phyloP scores from a whole-genome alignment of 2,113 vertebrate genomes.

The Zosterops borbonicus region DNA sequence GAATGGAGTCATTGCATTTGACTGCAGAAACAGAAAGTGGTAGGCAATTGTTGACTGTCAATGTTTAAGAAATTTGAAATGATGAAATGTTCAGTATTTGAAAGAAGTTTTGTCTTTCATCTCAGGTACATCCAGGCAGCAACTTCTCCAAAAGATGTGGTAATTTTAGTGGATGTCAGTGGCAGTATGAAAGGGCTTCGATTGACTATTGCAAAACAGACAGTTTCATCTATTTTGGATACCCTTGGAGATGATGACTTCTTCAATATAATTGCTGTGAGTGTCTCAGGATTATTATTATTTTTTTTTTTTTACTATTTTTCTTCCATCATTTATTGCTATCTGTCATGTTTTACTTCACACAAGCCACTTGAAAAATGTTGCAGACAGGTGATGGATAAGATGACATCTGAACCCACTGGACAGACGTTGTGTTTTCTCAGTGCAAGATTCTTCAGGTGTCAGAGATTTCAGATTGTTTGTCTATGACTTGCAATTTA shows the following conservation, averaged over 20 bases:
- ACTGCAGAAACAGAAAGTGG: slow-evolving; percentile 99
- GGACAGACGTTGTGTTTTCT: neutral
- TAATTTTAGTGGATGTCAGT: slow-evolving; percentile 96
- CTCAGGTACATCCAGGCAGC: slow-evolving; percentile 97
- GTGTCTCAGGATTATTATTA: slow-evolving; percentile 43
- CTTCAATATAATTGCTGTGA: slow-evolving; percentile 97
- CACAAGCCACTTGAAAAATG: neutral
- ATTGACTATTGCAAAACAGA: slow-evolving; percentile 95
- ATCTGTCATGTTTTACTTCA: neutral
- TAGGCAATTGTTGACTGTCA: slow-evolving; percentile 58
- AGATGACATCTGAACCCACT: neutral
- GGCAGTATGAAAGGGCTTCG: slow-evolving; percentile 99
- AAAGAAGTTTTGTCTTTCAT: slow-evolving; percentile 1
- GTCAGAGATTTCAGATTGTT: neutral
- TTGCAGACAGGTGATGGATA: neutral
- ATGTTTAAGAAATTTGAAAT: neutral
- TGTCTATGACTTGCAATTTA: neutral
- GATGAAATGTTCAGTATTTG: neutral
- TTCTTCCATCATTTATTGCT: neutral
- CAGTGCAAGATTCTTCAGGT: neutral
- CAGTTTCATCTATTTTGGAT: slow-evolving; percentile 96
- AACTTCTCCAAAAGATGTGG: slow-evolving; percentile 96
- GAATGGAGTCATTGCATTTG: slow-evolving; percentile 96
- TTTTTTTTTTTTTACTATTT: neutral
- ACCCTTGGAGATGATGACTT: slow-evolving; percentile 98